These are phyloP conservation scores for Congeria kusceri DNA, from an alignment of 2,888 invertebrate genomes.

Conservation along the genomic window DNA sequence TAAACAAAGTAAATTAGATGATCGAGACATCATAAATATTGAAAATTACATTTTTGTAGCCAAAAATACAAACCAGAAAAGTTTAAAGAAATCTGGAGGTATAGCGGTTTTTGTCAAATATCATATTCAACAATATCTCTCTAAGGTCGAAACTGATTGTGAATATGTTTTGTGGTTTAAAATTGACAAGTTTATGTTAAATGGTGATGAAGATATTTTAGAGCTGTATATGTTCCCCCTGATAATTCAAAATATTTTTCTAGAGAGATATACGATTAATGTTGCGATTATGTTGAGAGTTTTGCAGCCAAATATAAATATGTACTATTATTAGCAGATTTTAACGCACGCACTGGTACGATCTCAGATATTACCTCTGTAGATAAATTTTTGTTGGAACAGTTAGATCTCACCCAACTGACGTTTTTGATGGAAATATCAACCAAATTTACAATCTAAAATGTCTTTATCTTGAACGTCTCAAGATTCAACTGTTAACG, in stretches of 20 bases:
- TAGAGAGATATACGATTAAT: background rate
- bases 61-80: constrained; percentile 14
- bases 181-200: background rate
- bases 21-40: background rate
- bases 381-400: background rate
- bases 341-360: background rate
- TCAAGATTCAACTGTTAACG: background rate
- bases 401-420: background rate
- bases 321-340: background rate
- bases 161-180: constrained; percentile 15
- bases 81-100: constrained; percentile 5
- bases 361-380: background rate
- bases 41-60: background rate
- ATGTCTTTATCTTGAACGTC: background rate
- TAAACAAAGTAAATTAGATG: constrained; percentile 7
- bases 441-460: too few species aligned
- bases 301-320: background rate
- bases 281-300: background rate
- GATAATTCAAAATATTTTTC: background rate
- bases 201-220: constrained; percentile 5
- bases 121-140: background rate
- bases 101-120: background rate
- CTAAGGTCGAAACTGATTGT: background rate
- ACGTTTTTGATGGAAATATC: background rate
- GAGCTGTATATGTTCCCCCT: constrained; percentile 4